phyloP scores from a whole-genome alignment of 2,797 vertebrate species.

The Esox lucius region DNA sequence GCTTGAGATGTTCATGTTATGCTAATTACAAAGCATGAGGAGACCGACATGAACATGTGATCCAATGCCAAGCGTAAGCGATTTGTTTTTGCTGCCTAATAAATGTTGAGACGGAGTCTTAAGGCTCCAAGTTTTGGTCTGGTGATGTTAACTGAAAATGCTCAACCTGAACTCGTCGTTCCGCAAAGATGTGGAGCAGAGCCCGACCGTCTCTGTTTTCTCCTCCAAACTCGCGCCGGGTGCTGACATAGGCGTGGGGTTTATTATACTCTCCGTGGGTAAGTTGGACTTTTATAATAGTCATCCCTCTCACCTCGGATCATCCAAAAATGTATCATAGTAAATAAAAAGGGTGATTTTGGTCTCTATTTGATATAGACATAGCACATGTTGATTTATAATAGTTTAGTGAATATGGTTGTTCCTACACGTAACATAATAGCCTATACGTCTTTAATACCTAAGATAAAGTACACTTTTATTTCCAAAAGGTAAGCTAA shows the following conservation, averaged over 20 bases:
- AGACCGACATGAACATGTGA: neutral
- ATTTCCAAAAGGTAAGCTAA: too few relatives aligned
- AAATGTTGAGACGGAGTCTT: neutral
- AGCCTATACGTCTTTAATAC: too few relatives aligned
- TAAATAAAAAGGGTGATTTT: neutral
- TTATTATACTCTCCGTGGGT: conserved; percentile 64
- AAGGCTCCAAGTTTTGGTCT: neutral
- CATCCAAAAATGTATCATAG: neutral
- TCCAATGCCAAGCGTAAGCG: neutral
- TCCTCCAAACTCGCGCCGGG: conserved; percentile 60
- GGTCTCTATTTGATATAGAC: neutral
- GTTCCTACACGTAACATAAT: neutral
- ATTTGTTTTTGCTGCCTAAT: neutral
- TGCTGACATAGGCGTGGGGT: conserved; percentile 64
- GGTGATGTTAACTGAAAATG: conserved; percentile 32
- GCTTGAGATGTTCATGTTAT: neutral
- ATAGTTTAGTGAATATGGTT: neutral
- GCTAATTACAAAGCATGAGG: neutral
- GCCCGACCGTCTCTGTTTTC: conserved; percentile 48
- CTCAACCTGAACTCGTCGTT: conserved; percentile 25
- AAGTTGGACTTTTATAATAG: conserved; percentile 22
- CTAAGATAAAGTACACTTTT: too few relatives aligned
- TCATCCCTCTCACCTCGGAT: neutral
- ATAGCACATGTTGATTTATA: neutral
- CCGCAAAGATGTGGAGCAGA: conserved; percentile 9